Conservation (phyloP, 2,113 vertebrate species). For the Microtus montanus region DNA sequence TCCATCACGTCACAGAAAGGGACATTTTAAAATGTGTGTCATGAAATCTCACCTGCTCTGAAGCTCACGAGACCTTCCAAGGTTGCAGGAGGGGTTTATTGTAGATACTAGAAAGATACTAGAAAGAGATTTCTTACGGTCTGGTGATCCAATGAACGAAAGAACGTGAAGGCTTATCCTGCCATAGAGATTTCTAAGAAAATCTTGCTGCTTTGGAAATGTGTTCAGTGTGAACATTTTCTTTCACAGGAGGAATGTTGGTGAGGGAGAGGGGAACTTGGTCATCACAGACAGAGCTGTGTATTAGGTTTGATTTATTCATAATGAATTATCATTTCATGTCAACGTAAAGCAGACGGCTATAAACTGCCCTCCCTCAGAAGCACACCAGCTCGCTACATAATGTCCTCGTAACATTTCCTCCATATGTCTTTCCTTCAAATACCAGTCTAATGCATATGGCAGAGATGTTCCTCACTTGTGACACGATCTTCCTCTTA, state of each 20-base stretch:
- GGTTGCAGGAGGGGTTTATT: neutral
- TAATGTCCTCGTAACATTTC: conserved; percentile 62
- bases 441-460: conserved; percentile 69
- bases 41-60: neutral
- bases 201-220: neutral
- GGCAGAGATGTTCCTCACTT: conserved; percentile 44
- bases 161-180: neutral
- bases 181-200: neutral
- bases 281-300: neutral
- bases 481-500: conserved; percentile 45
- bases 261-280: neutral
- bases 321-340: conserved; percentile 47
- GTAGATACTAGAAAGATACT: neutral
- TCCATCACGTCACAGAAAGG: neutral
- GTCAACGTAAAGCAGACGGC: conserved; percentile 52
- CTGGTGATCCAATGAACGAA: neutral
- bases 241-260: conserved; percentile 4
- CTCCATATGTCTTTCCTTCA: conserved; percentile 69
- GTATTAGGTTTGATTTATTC: conserved; percentile 45
- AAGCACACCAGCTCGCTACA: conserved; percentile 54
- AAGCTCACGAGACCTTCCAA: neutral
- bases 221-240: neutral
- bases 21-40: neutral
- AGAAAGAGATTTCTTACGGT: neutral
- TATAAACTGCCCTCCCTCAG: conserved; percentile 65